These are phyloP conservation scores for Stichodactyla mertensii DNA, from an alignment of 64 coral and sea anemone genomes.

Conservation along the genomic window DNA sequence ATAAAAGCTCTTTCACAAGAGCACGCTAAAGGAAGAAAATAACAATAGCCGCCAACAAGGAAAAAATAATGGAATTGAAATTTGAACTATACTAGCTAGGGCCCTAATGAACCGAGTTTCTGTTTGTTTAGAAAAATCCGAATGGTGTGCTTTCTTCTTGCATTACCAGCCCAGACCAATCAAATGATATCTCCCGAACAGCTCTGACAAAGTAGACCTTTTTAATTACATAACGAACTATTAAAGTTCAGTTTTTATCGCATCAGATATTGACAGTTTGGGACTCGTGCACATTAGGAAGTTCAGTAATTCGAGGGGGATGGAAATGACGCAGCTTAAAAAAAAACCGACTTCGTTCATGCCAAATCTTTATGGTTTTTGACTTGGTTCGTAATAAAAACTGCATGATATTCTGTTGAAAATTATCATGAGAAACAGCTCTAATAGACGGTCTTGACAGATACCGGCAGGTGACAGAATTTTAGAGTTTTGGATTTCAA, in stretches of 20 bases:
- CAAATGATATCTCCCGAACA: not conserved
- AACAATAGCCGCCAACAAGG: not conserved
- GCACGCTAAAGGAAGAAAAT: not conserved
- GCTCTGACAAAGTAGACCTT: not conserved
- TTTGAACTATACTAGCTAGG: not conserved
- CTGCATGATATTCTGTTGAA: too few relatives aligned
- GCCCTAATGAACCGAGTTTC: not conserved
- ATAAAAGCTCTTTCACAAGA: not conserved
- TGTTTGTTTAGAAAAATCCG: not conserved
- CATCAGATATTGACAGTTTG: conserved; percentile 8
- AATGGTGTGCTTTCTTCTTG: not conserved
- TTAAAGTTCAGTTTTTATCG: conserved; percentile 1
- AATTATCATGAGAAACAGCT: not conserved
- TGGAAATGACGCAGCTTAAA: not conserved
- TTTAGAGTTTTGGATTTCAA: not conserved
- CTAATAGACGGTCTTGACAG: not conserved
- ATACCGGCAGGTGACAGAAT: not conserved
- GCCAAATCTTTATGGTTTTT: not conserved
- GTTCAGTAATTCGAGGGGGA: not conserved
- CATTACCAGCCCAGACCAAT: not conserved
- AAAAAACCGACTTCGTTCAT: not conserved
- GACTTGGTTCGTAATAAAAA: not conserved
- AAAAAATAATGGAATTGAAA: not conserved
- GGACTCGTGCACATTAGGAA: not conserved
- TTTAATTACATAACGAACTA: conserved; percentile 2